phyloP scores from a whole-genome alignment of 23 tunicate genomes.

The Ciona savignyi region DNA sequence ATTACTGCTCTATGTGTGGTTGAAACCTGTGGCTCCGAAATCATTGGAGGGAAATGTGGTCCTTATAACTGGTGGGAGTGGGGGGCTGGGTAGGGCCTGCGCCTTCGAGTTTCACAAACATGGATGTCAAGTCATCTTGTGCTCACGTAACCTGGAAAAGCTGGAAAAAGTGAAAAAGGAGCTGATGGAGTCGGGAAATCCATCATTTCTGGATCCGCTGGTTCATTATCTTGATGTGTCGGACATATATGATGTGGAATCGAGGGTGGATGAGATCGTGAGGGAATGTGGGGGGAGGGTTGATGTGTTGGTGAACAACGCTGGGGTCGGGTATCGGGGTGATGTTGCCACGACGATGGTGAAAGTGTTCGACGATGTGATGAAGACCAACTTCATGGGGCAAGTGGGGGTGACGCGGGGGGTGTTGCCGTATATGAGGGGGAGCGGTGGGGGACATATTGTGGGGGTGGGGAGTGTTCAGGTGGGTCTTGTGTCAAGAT shows the following conservation, averaged over 20 bases:
- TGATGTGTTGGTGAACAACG: conserved; percentile 55
- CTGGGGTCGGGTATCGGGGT: conserved; percentile 64
- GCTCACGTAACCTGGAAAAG: conserved; percentile 41
- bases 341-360: conserved; percentile 16
- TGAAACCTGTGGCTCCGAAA: no score
- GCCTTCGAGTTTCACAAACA: conserved; percentile 23
- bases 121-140: conserved; percentile 30
- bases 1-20: no score
- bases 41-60: conserved; percentile 30
- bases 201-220: no score
- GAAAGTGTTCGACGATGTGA: conserved; percentile 31
- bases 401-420: conserved; percentile 43
- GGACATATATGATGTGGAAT: conserved; percentile 6
- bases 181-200: neutral
- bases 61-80: conserved; percentile 69
- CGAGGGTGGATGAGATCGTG: conserved; percentile 4
- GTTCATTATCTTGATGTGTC: conserved; percentile 34
- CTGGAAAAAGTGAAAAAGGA: conserved; percentile 31
- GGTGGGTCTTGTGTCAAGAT: no score
- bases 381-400: conserved; percentile 59
- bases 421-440: conserved; percentile 29
- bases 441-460: conserved; percentile 25
- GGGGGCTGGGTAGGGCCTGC: conserved; percentile 58
- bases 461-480: conserved; percentile 57
- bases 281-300: conserved; percentile 15